Conservation (phyloP, 30 jellyfish, hydroid and myxozoan genomes). For the Mastigias papua region DNA sequence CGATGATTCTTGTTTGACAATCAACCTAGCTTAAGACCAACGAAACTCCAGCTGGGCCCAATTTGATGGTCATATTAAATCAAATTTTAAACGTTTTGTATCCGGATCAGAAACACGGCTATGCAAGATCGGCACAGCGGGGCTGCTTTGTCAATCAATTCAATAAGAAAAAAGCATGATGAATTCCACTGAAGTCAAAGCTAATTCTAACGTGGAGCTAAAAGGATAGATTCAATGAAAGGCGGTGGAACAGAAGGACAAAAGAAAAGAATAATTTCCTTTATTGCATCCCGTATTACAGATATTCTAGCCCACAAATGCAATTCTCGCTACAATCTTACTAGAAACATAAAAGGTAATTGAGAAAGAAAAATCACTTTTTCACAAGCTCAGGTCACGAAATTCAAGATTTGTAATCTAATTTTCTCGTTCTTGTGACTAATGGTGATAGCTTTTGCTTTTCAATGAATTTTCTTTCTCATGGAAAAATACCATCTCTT, state of each 20-base stretch:
- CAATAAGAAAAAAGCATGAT: slow-evolving; percentile 41
- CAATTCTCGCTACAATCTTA: slow-evolving; percentile 55
- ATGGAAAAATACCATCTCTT: not conserved
- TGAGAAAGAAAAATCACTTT: slow-evolving; percentile 23
- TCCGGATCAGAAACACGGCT: slow-evolving; percentile 51
- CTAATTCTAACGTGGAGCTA: slow-evolving; percentile 19
- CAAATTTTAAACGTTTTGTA: slow-evolving; percentile 50
- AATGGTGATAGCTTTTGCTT: slow-evolving; percentile 42
- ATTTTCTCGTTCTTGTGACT: slow-evolving; percentile 17
- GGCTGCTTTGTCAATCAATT: slow-evolving; percentile 51
- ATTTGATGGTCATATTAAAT: slow-evolving; percentile 38
- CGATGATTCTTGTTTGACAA: slow-evolving; percentile 5
- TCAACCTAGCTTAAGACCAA: not conserved
- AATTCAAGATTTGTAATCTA: slow-evolving; percentile 2
- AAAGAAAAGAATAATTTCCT: slow-evolving; percentile 50
- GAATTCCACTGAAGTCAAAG: slow-evolving; percentile 36
- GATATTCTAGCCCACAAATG: slow-evolving; percentile 59
- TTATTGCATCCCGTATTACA: slow-evolving; percentile 75
- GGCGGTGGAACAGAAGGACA: slow-evolving; percentile 61
- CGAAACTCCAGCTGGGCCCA: slow-evolving; percentile 56
- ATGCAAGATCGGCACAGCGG: slow-evolving; percentile 63
- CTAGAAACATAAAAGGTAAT: slow-evolving; percentile 32
- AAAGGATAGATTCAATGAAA: slow-evolving; percentile 30
- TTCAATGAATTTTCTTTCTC: slow-evolving; percentile 1
- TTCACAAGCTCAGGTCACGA: slow-evolving; percentile 76